phyloP scores from a whole-genome alignment of 2,797 vertebrate species.

The Halcyon badia region DNA sequence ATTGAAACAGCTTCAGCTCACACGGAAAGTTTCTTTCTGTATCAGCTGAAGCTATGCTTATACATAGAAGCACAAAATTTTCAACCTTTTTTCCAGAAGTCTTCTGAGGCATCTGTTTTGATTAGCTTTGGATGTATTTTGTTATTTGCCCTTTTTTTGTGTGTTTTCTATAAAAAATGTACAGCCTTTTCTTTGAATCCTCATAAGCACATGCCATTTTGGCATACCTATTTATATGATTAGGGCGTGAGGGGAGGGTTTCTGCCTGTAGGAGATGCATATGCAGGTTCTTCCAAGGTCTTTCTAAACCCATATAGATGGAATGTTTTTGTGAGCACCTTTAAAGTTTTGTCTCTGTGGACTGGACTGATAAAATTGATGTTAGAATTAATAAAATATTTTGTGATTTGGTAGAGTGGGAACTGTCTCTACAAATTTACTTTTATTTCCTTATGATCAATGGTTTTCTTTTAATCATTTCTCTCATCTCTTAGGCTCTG shows the following conservation, averaged over 20 bases:
- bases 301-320: not conserved
- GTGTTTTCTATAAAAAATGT: not conserved
- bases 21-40: not conserved
- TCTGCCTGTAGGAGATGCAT: not conserved
- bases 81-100: not conserved
- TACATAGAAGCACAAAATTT: not conserved
- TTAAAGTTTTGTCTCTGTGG: conserved; percentile 26
- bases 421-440: not conserved
- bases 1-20: not conserved
- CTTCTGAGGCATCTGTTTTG: not conserved
- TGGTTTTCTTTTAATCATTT: not conserved
- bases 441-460: not conserved
- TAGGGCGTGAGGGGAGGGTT: not conserved
- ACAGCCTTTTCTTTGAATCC: not conserved
- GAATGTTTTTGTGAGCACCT: conserved; percentile 26
- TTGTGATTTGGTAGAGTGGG: not conserved
- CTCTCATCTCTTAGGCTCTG: not conserved
- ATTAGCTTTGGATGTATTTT: not conserved
- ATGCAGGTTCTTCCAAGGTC: not conserved
- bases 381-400: conserved; percentile 67
- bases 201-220: conserved; percentile 7
- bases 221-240: conserved; percentile 36
- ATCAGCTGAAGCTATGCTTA: not conserved
- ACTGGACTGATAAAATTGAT: not conserved
- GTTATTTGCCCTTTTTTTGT: not conserved